Evolutionary conservation across 2,888 invertebrate species (phyloP).

Genomic region (Ypsolopha sequella): DNA sequence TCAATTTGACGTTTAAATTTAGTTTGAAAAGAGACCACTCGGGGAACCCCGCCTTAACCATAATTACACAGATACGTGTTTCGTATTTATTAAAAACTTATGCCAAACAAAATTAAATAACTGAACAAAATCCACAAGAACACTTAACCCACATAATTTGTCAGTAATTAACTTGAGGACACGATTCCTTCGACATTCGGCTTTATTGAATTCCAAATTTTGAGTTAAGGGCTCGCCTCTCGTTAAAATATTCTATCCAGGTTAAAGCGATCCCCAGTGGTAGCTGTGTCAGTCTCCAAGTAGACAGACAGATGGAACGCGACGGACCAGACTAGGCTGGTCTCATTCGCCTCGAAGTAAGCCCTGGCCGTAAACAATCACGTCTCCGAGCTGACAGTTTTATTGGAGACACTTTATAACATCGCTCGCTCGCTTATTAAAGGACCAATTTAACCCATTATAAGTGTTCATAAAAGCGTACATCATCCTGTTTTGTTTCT

Average conservation of each 20-base stretch:
- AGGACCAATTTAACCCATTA: conserved; percentile 66
- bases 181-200: not conserved
- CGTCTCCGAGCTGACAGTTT: conserved; percentile 40
- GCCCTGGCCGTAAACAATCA: conserved; percentile 26
- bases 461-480: conserved; percentile 59
- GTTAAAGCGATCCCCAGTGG: not conserved
- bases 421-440: conserved; percentile 49
- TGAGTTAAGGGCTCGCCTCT: not conserved
- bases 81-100: no score
- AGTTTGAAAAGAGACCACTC: no score
- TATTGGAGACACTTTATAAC: conserved; percentile 51
- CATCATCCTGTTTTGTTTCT: conserved; percentile 58
- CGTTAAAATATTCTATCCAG: not conserved
- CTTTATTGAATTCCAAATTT: conserved; percentile 3
- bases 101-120: no score
- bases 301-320: no score
- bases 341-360: not conserved
- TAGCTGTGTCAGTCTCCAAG: no score
- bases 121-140: not conserved
- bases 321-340: not conserved
- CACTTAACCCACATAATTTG: not conserved
- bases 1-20: no score
- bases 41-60: no score
- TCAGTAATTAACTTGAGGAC: not conserved
- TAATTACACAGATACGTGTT: no score